These are phyloP conservation scores for Papilio gigon DNA, from an alignment of 2,888 invertebrate species.

Conservation along the genomic window DNA sequence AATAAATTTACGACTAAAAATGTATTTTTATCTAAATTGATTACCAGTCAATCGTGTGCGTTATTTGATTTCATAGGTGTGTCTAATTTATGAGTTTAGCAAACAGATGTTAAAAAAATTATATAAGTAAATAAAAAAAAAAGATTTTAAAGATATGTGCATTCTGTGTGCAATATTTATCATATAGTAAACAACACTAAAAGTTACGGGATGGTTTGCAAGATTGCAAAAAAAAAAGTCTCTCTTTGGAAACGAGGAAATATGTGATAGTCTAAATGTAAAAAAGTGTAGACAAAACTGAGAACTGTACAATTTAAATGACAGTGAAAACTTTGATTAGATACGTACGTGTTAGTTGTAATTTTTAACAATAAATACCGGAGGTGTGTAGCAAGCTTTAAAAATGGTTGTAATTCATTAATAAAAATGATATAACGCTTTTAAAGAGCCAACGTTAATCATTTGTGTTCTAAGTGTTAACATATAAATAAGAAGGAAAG, in stretches of 20 bases:
- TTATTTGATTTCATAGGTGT: conserved; percentile 25
- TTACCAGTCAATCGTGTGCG: conserved; percentile 17
- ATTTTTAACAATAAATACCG: too few species aligned
- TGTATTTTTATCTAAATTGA: conserved; percentile 25
- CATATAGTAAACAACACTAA: too few species aligned
- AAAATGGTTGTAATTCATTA: neutral
- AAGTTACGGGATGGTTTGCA: too few species aligned
- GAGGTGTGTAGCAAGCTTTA: too few species aligned
- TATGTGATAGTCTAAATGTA: too few species aligned
- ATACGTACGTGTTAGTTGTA: too few species aligned
- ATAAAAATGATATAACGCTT: conserved; percentile 6
- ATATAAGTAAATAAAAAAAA: neutral
- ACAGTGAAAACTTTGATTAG: too few species aligned
- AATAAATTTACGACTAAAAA: conserved; percentile 39
- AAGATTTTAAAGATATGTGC: conserved; percentile 5
- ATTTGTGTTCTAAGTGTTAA: neutral
- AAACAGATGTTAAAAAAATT: conserved; percentile 28
- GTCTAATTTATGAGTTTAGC: conserved; percentile 38
- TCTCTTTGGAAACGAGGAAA: too few species aligned
- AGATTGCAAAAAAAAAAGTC: too few species aligned
- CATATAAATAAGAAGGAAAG: conserved; percentile 7
- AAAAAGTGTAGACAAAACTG: too few species aligned
- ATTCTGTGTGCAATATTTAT: too few species aligned
- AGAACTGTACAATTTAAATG: too few species aligned
- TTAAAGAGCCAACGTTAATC: neutral